Conservation (phyloP, 2,797 vertebrate genomes). For the Petrocephalus schoutedeni region DNA sequence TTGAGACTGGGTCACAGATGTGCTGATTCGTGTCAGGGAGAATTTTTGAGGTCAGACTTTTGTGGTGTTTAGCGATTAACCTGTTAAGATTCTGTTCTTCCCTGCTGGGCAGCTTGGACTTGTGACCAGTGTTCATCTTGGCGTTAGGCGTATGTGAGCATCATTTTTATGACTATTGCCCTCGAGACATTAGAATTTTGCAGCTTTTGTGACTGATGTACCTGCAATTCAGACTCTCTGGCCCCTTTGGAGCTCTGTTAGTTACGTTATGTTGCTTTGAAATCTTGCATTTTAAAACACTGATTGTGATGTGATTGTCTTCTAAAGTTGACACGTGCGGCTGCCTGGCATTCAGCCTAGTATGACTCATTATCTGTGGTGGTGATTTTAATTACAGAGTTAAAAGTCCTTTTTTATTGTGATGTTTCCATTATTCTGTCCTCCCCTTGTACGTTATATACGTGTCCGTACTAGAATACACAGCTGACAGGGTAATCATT, state of each 20-base stretch:
- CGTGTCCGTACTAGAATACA: neutral
- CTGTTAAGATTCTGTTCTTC: neutral
- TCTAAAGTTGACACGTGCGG: neutral
- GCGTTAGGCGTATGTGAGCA: neutral
- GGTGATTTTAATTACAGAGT: neutral
- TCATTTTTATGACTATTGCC: neutral
- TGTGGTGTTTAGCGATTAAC: neutral
- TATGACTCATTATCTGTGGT: neutral
- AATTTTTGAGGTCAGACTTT: neutral
- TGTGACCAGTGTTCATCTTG: neutral
- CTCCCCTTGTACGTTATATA: neutral
- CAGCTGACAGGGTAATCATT: neutral
- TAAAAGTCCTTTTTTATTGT: constrained; percentile 1
- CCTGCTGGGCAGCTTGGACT: neutral
- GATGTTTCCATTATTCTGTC: neutral
- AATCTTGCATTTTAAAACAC: neutral
- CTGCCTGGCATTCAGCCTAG: neutral
- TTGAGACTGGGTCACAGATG: neutral
- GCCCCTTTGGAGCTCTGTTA: neutral
- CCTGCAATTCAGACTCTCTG: neutral
- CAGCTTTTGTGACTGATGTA: neutral
- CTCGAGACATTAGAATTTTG: neutral
- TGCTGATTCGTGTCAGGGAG: neutral
- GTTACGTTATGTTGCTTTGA: neutral
- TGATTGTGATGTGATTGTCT: neutral